Conservation (phyloP, 2,888 invertebrate genomes). For the Drosophila koepferae region DNA sequence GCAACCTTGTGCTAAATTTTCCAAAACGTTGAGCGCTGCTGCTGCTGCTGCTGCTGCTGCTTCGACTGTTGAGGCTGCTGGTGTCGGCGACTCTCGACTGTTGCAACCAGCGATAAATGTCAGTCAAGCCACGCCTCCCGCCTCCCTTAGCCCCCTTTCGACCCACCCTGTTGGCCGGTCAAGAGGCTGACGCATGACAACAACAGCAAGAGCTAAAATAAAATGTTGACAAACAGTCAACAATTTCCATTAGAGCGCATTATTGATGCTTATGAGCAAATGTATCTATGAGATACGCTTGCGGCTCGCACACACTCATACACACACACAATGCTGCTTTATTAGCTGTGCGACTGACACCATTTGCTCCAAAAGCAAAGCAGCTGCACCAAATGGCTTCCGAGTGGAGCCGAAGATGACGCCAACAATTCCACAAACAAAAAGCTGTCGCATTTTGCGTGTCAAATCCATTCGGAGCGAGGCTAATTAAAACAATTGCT, state of each 20-base stretch:
- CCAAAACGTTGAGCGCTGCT: conserved; percentile 77
- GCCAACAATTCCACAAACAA: conserved; percentile 35
- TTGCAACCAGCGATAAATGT: conserved; percentile 76
- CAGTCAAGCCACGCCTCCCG: conserved; percentile 66
- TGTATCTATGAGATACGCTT: conserved; percentile 73
- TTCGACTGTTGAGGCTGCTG: conserved; percentile 18
- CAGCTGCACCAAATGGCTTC: conserved; percentile 31
- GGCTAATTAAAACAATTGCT: conserved; percentile 68
- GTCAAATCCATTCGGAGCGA: conserved; percentile 59
- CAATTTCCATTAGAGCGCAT: conserved; percentile 77
- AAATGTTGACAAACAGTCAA: conserved; percentile 61
- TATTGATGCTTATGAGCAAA: conserved; percentile 79
- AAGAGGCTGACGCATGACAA: conserved; percentile 49
- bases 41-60: conserved; percentile 52
- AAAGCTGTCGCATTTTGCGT: conserved; percentile 49
- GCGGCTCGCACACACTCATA: conserved; percentile 35
- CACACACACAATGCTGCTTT: conserved; percentile 22
- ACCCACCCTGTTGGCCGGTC: conserved; percentile 40
- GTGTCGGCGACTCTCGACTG: conserved; percentile 26
- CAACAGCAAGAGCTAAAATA: conserved; percentile 6
- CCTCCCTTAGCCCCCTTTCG: conserved; percentile 33
- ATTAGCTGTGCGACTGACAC: conserved; percentile 65
- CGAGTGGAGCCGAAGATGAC: conserved; percentile 56
- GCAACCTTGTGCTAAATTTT: conserved; percentile 82
- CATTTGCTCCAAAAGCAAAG: conserved; percentile 47